Evolutionary conservation across 1,140 invertebrate genomes (phyloP).

Genomic region (Pemphigus obesinymphae): DNA sequence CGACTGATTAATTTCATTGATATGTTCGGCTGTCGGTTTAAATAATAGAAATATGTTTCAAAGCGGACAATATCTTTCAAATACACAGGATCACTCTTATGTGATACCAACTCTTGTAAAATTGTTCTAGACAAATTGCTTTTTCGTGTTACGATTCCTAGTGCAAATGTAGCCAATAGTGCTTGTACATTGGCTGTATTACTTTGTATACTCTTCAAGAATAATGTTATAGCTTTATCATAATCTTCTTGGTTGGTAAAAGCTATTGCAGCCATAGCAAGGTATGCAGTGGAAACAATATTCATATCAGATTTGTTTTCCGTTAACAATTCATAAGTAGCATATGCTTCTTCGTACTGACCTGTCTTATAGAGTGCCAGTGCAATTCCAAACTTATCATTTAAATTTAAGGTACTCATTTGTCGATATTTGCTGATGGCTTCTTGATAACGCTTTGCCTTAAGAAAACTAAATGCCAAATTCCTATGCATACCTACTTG

Average conservation of each 20-base stretch:
- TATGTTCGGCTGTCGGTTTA: constrained; percentile 3
- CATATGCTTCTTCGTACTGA: neutral
- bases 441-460: neutral
- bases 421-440: neutral
- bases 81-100: neutral
- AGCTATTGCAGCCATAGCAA: constrained; percentile 9
- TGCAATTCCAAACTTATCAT: neutral
- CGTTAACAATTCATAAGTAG: neutral
- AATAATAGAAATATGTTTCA: constrained; percentile 14
- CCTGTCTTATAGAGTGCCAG: neutral
- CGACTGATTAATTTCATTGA: neutral
- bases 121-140: neutral
- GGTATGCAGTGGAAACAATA: neutral
- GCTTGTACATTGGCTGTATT: constrained; percentile 2
- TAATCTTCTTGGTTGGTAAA: neutral
- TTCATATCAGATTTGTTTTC: neutral
- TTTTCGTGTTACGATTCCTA: neutral
- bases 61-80: constrained; percentile 13
- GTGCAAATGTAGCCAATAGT: neutral
- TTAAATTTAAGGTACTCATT: neutral
- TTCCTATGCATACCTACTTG: neutral
- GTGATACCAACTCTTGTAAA: neutral
- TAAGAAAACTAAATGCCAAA: constrained; percentile 1
- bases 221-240: neutral
- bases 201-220: constrained; percentile 11